Evolutionary conservation across 23 tunicate species (phyloP), one percentile per base, ranked within the genome.

Genomic region (Aplidium turbinatum): DNA sequence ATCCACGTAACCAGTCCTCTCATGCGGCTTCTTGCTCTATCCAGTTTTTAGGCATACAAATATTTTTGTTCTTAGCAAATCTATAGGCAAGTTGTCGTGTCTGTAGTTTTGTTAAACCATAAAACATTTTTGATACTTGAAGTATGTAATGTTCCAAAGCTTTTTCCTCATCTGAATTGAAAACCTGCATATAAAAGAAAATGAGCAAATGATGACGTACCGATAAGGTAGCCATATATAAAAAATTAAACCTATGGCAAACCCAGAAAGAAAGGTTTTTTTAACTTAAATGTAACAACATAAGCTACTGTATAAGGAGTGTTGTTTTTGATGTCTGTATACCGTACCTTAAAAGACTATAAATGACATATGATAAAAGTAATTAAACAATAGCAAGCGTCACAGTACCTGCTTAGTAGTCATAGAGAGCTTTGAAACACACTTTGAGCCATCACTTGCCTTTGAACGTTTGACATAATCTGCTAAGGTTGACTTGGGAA

Each of bases 1-100:
- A 76, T 35, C 81, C 81, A 32, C 53, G 50, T 19, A 76, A 57
- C 81, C 81, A 76, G 40, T 76, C 55, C 25, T 76, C 81, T 3
- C 81, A 56, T 28, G 81, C 81, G 7, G 53, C 57, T 36, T 60
- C 72, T 13, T 76, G 61, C 16, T 38, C 35, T 35, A 6, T 28
- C 81, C 72, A 76, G 33, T 21, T 76, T 38, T 46, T 35, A 9
- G 81, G 81, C 55, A 70, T 70, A 23, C 31, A 5, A 24, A 42
- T 45, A 40, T 31, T 31, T 70, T 76, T 61, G 31, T 18, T 62
- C 39, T 19, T 34, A 36, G 81, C 72, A 61, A 60, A 60, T 39
- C 23, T 22, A 23, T 76, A 62, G 4, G 71, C 56, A 33, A 38
- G 7, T 58, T 35, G 7, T n/a, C 70, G 48, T 3, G 79, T 26